Conservation (phyloP, 2,888 invertebrate genomes). For the Diloba caeruleocephala region DNA sequence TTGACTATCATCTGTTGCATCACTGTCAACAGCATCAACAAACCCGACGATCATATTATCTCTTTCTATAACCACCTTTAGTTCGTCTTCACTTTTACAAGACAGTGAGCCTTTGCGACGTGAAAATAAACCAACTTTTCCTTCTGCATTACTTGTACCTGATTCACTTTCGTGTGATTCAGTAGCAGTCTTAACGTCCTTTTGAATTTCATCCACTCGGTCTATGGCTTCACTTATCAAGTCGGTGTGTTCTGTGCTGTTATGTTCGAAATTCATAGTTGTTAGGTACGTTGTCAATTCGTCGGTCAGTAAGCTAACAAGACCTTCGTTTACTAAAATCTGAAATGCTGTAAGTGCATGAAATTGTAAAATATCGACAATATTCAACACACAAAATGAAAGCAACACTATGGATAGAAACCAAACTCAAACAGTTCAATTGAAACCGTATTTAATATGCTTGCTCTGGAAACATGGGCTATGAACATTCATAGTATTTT, state of each 20-base stretch:
- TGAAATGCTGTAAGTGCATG: slow-evolving; percentile 75
- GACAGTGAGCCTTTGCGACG: slow-evolving; percentile 69
- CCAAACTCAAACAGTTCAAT: too few relatives aligned
- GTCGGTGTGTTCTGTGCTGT: slow-evolving; percentile 59
- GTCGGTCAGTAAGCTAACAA: slow-evolving; percentile 78
- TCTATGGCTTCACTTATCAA: slow-evolving; percentile 50
- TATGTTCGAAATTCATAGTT: slow-evolving; percentile 82
- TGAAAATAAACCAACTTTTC: slow-evolving; percentile 63
- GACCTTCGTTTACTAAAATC: slow-evolving; percentile 82
- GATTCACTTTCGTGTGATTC: slow-evolving; percentile 27
- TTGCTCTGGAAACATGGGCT: too few relatives aligned
- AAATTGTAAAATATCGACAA: not conserved
- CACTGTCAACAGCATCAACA: slow-evolving; percentile 79
- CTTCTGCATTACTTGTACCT: slow-evolving; percentile 41
- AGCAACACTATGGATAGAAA: too few relatives aligned
- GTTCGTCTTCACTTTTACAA: slow-evolving; percentile 73
- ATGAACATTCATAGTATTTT: too few relatives aligned
- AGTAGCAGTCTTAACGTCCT: slow-evolving; percentile 24
- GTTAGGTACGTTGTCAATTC: slow-evolving; percentile 76
- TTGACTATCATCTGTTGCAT: slow-evolving; percentile 76
- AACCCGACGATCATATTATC: slow-evolving; percentile 86
- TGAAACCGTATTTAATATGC: too few relatives aligned
- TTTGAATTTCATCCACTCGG: slow-evolving; percentile 46
- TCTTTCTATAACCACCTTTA: slow-evolving; percentile 83
- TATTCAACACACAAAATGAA: not conserved